These are phyloP conservation scores for Sarcoramphus papa DNA, from an alignment of 2,797 vertebrate species.

Conservation along the genomic window DNA sequence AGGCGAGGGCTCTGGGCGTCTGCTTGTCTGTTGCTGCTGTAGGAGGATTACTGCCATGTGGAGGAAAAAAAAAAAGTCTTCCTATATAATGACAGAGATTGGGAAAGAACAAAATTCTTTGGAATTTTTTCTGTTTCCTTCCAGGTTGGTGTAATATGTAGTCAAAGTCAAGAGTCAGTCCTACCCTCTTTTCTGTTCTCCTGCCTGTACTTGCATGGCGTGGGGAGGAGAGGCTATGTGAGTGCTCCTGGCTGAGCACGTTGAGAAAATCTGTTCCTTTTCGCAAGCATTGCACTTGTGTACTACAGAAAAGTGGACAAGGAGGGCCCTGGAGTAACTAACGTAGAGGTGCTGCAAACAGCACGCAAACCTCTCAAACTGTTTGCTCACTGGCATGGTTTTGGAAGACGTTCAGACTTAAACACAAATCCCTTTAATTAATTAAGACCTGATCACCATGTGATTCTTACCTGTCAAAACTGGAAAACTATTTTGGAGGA, in stretches of 20 bases:
- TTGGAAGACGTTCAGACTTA: background rate
- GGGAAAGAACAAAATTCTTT: background rate
- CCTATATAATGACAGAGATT: background rate
- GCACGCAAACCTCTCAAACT: background rate
- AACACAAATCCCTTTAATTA: background rate
- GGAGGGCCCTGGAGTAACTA: background rate
- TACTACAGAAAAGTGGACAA: background rate
- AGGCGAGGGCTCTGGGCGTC: background rate
- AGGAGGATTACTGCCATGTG: background rate
- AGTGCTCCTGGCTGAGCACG: background rate
- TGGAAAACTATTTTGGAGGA: background rate
- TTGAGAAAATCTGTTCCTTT: background rate
- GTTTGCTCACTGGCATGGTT: background rate
- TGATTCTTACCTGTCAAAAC: background rate
- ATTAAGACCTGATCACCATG: background rate
- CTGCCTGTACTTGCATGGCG: background rate
- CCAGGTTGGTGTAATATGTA: background rate
- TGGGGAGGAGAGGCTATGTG: background rate
- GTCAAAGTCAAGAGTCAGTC: background rate
- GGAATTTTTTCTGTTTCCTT: background rate
- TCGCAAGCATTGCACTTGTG: background rate
- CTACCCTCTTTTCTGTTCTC: background rate
- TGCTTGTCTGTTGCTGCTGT: background rate
- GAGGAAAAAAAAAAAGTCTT: background rate
- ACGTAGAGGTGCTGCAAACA: background rate